phyloP scores from a whole-genome alignment of 2,113 vertebrate genomes.

The Leptocoma aspasia region DNA sequence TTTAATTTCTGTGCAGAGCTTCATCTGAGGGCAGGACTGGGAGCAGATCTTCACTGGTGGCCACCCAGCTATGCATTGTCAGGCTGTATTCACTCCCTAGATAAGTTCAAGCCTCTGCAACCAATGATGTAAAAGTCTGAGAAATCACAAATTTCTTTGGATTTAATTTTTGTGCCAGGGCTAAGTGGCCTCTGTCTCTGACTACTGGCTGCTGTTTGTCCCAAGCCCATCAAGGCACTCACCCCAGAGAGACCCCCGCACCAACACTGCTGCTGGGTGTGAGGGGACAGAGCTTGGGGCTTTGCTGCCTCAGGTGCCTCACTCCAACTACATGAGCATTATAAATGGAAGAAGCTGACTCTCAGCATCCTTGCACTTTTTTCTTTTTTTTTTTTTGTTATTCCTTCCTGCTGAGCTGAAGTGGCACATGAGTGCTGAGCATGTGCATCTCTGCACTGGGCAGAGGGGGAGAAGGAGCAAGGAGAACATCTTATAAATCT shows the following conservation, averaged over 20 bases:
- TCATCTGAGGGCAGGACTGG: background rate
- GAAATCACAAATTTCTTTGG: background rate
- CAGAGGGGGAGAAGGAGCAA: background rate
- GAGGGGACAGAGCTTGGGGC: fast-evolving
- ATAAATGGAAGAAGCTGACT: background rate
- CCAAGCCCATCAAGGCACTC: background rate
- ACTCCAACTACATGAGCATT: background rate
- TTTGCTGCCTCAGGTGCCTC: background rate
- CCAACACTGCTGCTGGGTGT: background rate
- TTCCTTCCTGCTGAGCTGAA: background rate
- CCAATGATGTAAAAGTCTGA: background rate
- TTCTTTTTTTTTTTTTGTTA: background rate
- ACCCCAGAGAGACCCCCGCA: background rate
- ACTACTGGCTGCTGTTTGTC: background rate
- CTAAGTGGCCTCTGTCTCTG: background rate
- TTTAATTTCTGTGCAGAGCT: background rate
- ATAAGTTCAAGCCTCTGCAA: background rate
- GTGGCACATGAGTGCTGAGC: background rate
- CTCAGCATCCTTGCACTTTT: background rate
- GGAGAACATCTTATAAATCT: constrained; percentile 16
- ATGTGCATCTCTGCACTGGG: background rate
- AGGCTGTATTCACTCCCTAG: background rate
- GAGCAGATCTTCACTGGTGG: background rate
- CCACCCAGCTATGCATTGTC: background rate
- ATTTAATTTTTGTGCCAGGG: background rate